Conservation (phyloP, 2,797 vertebrate genomes). For the Sebastes dallii region DNA sequence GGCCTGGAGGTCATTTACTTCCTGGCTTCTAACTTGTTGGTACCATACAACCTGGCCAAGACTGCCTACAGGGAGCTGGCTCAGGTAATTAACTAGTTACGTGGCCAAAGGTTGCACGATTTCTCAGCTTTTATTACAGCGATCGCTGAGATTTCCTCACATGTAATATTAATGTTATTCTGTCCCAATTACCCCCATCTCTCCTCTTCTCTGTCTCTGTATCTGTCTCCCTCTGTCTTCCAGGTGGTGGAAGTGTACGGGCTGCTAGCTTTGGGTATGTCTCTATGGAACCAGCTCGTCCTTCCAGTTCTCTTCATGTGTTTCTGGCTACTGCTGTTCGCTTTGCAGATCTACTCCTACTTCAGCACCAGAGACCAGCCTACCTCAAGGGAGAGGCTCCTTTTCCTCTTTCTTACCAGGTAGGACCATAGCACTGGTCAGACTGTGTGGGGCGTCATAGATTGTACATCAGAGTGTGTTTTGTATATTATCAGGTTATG, state of each 20-base stretch:
- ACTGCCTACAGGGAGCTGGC: slow-evolving; percentile 96
- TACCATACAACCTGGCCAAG: slow-evolving; percentile 97
- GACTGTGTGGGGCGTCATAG: not conserved
- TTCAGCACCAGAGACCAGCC: slow-evolving; percentile 97
- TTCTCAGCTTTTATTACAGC: not conserved
- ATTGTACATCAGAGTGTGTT: not conserved
- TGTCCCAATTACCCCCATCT: not conserved
- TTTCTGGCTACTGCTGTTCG: slow-evolving; percentile 97
- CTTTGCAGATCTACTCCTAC: slow-evolving; percentile 98
- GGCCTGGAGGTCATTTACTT: slow-evolving; percentile 98
- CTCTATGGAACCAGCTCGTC: slow-evolving; percentile 98
- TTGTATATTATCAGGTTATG: not conserved
- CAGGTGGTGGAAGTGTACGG: slow-evolving; percentile 98
- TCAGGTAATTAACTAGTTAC: slow-evolving; percentile 83
- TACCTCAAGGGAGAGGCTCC: slow-evolving; percentile 94
- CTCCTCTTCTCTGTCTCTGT: not conserved
- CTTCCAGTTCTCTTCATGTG: slow-evolving; percentile 99
- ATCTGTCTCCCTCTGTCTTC: not conserved
- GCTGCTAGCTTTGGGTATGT: slow-evolving; percentile 95
- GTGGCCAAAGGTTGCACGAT: not conserved
- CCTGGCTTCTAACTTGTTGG: slow-evolving; percentile 94
- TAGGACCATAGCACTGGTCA: slow-evolving; percentile 42
- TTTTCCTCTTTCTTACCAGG: slow-evolving; percentile 98
- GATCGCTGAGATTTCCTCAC: not conserved
- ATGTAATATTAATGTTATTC: not conserved